Base-by-base conservation (phyloP, 2,797 vertebrate species). In the Coregonus sp. region DNA sequence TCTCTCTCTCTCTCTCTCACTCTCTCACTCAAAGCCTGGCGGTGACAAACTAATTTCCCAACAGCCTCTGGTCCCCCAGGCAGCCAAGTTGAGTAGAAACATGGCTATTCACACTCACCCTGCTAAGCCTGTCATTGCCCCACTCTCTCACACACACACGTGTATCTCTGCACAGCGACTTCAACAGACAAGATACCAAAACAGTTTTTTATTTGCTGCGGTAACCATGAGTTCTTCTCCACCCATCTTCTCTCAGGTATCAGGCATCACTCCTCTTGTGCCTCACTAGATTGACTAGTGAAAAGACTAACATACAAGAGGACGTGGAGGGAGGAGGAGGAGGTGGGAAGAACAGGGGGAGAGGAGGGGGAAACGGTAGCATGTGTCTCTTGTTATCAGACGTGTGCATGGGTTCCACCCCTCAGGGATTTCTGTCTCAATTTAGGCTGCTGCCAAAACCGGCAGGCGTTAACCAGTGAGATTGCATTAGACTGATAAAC, bases 401-500 rank as follows among this genome's bases (percentile, higher is more conserved):
- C 33, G 12, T 25, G 54, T 1, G 56, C n/a, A 20, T 25, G 18
- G 35, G 2, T 12, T 47, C 11, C 35, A 2, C 35, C 20, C 67
- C 75, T 59, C 18, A 25, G 75, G 35, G 72, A 4, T 25, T 59
- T 16, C 18, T 25, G 51, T 59, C 67, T 70, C n/a, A 37, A 40
- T 76, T 70, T 37, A 29, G 66, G 31, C 67, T 18, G 11, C 75
- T 76, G 75, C 66, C 74, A 75, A 35, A 20, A 65, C 33, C 18
- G 66, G 66, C 74, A 56, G 66, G 50, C 65, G 31, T 37, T 52
- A 51, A 63, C 11, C 25, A 51, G 14, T 6, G 20, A 72, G 69
- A 65, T 77, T 77, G 51, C 56, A 63, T 70, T 63, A 70, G 54
- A 40, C 71, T 79, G 67, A 72, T 79, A 79, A 73, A 79, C 72